Evolutionary conservation across 2,113 vertebrate genomes (phyloP).

Genomic region (Acanthisitta chloris): DNA sequence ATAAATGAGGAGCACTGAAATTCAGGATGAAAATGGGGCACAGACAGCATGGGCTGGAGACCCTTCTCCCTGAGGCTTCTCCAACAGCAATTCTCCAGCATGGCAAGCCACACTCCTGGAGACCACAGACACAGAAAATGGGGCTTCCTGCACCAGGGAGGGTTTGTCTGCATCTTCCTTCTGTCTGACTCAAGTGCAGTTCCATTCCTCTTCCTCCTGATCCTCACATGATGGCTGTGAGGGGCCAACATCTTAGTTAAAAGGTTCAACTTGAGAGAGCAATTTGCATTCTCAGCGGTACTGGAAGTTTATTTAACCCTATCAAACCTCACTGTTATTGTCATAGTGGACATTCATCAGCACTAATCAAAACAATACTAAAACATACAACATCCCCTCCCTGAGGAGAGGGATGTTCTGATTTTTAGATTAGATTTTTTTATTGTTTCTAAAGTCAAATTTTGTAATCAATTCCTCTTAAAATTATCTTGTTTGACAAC

Average conservation of each 20-base stretch:
- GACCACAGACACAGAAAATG: neutral
- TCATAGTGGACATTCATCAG: neutral
- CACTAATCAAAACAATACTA: neutral
- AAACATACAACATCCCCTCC: neutral
- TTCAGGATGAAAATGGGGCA: neutral
- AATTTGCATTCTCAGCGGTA: neutral
- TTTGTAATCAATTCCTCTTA: neutral
- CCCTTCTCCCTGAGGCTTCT: neutral
- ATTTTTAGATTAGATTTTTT: neutral
- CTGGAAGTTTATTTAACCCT: neutral
- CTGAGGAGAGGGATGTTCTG: neutral
- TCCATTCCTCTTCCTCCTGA: neutral
- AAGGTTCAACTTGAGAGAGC: neutral
- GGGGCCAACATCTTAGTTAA: neutral
- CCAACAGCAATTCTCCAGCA: neutral
- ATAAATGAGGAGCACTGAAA: neutral
- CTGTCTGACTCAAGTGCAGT: rapidly evolving
- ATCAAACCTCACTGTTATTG: neutral
- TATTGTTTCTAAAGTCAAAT: neutral
- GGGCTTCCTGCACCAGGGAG: neutral
- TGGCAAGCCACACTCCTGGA: neutral
- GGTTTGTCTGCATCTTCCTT: neutral
- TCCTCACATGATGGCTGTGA: rapidly evolving
- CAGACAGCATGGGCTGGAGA: neutral
- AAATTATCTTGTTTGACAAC: neutral